Evolutionary conservation across 1,140 invertebrate genomes (phyloP).

Genomic region (Orussus abietinus): DNA sequence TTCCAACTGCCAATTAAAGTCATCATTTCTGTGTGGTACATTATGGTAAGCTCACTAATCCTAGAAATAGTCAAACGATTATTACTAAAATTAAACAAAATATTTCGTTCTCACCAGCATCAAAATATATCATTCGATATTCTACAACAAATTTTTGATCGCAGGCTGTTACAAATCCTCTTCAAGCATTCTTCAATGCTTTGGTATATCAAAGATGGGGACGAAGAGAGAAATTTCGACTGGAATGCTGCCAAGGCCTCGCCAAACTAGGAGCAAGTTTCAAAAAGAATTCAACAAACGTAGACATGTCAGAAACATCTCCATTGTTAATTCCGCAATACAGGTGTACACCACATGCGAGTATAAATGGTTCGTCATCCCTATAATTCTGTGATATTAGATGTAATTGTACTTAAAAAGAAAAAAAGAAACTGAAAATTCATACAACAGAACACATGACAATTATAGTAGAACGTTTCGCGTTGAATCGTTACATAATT

Average conservation of each 20-base stretch:
- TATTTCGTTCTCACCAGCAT: too few species aligned
- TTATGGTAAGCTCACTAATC: slow-evolving; percentile 78
- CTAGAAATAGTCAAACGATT: too few species aligned
- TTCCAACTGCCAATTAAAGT: slow-evolving; percentile 64
- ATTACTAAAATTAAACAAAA: too few species aligned
- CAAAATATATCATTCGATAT: too few species aligned
- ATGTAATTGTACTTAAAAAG: slow-evolving; percentile 1
- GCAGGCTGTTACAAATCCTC: slow-evolving; percentile 74
- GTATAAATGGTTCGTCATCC: slow-evolving; percentile 49
- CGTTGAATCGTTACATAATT: too few species aligned
- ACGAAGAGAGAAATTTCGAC: slow-evolving; percentile 41
- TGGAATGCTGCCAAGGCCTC: slow-evolving; percentile 37
- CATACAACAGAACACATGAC: too few species aligned
- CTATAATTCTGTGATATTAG: slow-evolving; percentile 25
- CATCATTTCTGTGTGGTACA: slow-evolving; percentile 72
- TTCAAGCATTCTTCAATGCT: slow-evolving; percentile 77
- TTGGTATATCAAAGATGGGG: slow-evolving; percentile 72
- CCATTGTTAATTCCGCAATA: slow-evolving; percentile 37
- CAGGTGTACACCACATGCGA: slow-evolving; percentile 37
- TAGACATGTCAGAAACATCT: slow-evolving; percentile 32
- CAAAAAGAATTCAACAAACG: slow-evolving; percentile 5
- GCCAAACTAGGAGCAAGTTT: slow-evolving; percentile 27
- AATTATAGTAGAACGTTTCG: too few species aligned
- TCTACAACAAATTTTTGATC: too few species aligned
- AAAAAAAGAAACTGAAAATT: too few species aligned